Percentiles rank a stretch among this genome's conserved stretches.
Evolutionary conservation across 2,113 vertebrate genomes (phyloP).

Genomic region (Gallinago jamesoni): DNA sequence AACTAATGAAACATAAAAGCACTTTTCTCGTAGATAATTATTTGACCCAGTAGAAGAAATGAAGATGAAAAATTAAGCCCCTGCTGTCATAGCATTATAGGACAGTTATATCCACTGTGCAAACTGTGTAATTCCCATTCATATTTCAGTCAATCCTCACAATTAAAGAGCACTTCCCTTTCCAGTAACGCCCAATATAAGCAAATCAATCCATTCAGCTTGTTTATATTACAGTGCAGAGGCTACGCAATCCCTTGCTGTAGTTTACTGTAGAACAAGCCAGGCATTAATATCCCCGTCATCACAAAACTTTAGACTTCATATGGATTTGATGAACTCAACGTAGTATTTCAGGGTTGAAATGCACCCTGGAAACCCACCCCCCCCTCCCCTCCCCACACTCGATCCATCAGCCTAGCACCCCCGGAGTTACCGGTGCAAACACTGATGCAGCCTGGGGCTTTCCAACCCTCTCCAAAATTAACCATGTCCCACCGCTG

Average conservation of each 20-base stretch:
- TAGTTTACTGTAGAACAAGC: background rate
- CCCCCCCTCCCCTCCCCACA: background rate
- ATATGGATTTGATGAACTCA: background rate
- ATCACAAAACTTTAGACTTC: background rate
- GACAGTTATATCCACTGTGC: background rate
- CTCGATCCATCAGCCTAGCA: background rate
- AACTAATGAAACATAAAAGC: background rate
- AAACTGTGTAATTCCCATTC: background rate
- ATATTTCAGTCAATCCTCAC: background rate
- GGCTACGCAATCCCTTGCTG: background rate
- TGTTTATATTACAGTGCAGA: background rate
- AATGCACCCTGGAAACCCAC: background rate
- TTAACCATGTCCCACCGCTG: fast-evolving
- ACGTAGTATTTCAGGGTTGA: background rate
- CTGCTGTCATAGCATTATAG: background rate
- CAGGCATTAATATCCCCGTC: background rate
- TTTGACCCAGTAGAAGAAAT: background rate
- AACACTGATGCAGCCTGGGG: background rate
- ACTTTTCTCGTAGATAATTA: background rate
- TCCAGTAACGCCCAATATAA: background rate
- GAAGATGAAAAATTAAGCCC: background rate
- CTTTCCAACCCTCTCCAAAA: background rate
- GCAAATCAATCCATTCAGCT: background rate
- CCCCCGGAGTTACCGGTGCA: background rate
- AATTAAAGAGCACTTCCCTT: background rate